These are phyloP conservation scores for Entelurus aequoreus DNA, from an alignment of 2,113 vertebrate species.

Conservation along the genomic window DNA sequence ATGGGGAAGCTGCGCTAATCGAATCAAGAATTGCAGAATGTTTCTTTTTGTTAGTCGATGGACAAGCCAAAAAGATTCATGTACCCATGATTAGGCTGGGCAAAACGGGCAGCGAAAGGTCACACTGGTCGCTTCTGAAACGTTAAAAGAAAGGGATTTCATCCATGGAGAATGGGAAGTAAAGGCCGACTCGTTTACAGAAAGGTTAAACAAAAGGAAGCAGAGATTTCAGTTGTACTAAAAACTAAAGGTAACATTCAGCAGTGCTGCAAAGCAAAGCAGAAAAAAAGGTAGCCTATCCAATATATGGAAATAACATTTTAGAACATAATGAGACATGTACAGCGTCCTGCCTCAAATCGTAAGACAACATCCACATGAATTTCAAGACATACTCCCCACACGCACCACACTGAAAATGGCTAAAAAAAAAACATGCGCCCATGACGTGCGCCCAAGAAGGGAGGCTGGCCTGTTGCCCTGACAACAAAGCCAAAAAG, in stretches of 20 bases:
- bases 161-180: not conserved
- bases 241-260: no score
- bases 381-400: conserved; percentile 18
- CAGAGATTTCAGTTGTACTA: no score
- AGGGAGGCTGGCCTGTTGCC: conserved; percentile 29
- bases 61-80: not conserved
- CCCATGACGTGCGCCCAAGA: conserved; percentile 24
- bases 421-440: conserved; percentile 36
- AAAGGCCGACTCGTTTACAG: no score
- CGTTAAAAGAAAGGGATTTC: not conserved
- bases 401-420: conserved; percentile 11
- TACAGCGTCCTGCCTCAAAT: conserved; percentile 37
- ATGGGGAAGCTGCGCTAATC: not conserved
- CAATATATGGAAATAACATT: conserved; percentile 30
- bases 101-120: no score
- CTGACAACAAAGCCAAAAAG: conserved; percentile 43
- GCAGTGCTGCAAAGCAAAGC: not conserved
- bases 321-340: conserved; percentile 27
- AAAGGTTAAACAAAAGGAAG: no score
- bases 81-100: no score
- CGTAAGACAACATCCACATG: conserved; percentile 45
- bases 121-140: no score
- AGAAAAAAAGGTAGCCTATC: not conserved
- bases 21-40: conserved; percentile 41
- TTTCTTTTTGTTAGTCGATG: conserved; percentile 26